Base-by-base conservation (phyloP, 92 coral and sea anemone genomes). In the Pocillopora meandrina region DNA sequence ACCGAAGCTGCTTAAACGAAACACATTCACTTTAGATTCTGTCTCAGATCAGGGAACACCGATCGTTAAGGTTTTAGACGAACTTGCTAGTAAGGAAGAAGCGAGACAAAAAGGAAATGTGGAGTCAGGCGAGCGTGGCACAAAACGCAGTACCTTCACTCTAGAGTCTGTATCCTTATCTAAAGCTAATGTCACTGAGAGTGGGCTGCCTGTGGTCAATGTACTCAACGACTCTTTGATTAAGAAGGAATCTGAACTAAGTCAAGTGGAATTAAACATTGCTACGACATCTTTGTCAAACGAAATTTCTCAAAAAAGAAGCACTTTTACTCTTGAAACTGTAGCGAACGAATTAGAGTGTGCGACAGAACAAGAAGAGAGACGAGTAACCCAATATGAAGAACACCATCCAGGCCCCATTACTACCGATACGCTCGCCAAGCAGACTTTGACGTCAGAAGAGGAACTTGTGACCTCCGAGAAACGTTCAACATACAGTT, bases 241-340 rank as follows among this genome's bases (percentile, higher is more conserved):
- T 36, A 21, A 20, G 64, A 74, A 66, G 68, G 87, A 84, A 60
- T 65, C 26, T 13, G n/a, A 62, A 56, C 87, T 75, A 56, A 56
- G 65, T 19, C 56, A 36, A 8, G 34, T 31, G 57, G 42, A 69
- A 11, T 31, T 76, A 71, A 15, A 70, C 2, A 82, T 64, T 14
- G 82, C 52, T 57, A 34, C 34, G 13, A 61, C 72, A 12, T 64
- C 20, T 20, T 61, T 49, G 23, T 20, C 76, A 49, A 72, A 73
- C 18, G 71, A 64, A 72, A 71, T 73, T 12, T 11, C 90, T 0
- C 68, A 58, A 56, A 88, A 91, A 72, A 89, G 95, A 57, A 86
- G 92, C 36, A 95, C 98, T 12, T 93, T 93, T 82, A 88, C 93
- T 34, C 75, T 95, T 79, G 95, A 93, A 17, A 92, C 82, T 68